These are phyloP conservation scores for Empis livida DNA, from an alignment of 2,888 invertebrate species.

Conservation along the genomic window DNA sequence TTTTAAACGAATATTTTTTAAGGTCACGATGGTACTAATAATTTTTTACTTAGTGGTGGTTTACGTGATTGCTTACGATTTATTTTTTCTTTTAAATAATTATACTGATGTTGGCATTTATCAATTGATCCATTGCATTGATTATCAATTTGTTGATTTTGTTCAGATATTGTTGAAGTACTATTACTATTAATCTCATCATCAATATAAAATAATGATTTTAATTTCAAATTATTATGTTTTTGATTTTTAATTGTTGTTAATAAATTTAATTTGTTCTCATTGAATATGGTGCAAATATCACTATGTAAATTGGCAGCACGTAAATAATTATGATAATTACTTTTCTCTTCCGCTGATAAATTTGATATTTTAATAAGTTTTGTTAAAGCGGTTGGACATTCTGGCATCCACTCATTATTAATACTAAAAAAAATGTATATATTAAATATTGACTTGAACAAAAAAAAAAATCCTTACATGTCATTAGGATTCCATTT, in stretches of 20 bases:
- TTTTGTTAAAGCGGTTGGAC: not conserved
- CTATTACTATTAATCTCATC: not conserved
- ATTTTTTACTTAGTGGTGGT: conserved; percentile 18
- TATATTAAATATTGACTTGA: not conserved
- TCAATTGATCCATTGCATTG: conserved; percentile 11
- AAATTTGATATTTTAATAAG: not conserved
- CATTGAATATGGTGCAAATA: conserved; percentile 5
- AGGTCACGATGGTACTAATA: conserved; percentile 20
- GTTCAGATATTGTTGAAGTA: conserved; percentile 5
- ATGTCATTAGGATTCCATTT: conserved; percentile 76
- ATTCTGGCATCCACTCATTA: conserved; percentile 74
- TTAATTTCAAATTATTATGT: not conserved
- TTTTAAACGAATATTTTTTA: conserved; percentile 6
- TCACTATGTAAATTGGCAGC: conserved; percentile 8
- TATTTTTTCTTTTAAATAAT: conserved; percentile 21
- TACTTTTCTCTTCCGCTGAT: not conserved
- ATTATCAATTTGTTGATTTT: conserved; percentile 3
- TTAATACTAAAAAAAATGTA: conserved; percentile 48
- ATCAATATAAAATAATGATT: not conserved
- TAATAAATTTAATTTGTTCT: not conserved
- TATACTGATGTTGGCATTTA: conserved; percentile 7
- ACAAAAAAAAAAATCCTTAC: conserved; percentile 46
- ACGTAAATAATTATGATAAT: not conserved
- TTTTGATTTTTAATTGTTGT: not conserved
- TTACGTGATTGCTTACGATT: conserved; percentile 32